A percentile compares a stretch with the other conserved stretches of the same genome.
Evolutionary conservation across 2,888 invertebrate species (phyloP).

Genomic region (Autographa gamma): DNA sequence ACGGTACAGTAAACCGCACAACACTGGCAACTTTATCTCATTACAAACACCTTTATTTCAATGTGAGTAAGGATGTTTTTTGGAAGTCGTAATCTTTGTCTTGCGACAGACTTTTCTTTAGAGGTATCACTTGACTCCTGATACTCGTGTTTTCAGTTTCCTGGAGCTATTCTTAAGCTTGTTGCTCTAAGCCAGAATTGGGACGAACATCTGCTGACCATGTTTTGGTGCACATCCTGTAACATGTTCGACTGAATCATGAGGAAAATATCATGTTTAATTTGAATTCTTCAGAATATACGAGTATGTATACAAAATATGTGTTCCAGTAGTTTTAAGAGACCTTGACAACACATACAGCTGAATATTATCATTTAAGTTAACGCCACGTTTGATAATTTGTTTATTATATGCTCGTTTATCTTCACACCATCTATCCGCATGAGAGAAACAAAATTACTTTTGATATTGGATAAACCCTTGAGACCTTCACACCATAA

Average conservation of each 20-base stretch:
- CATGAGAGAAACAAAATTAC: slow-evolving; percentile 11
- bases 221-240: neutral
- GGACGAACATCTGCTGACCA: neutral
- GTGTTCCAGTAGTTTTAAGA: neutral
- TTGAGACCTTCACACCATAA: slow-evolving; percentile 15
- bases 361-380: neutral
- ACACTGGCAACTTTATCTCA: neutral
- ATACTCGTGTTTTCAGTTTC: neutral
- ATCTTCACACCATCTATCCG: neutral
- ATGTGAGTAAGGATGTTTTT: neutral
- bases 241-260: neutral
- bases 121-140: neutral
- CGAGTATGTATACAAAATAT: neutral
- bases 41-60: neutral
- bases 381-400: neutral
- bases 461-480: slow-evolving; percentile 22
- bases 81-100: neutral
- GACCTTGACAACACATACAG: neutral
- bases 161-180: slow-evolving; percentile 1
- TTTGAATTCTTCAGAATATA: neutral
- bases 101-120: neutral
- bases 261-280: neutral
- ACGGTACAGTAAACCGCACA: slow-evolving; percentile 18
- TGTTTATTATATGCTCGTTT: neutral
- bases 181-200: slow-evolving; percentile 2